Percentiles rank a stretch among this genome's conserved stretches.
These are phyloP conservation scores for Polydrusus tereticollis DNA, from an alignment of 2,888 invertebrate species.

Conservation along the genomic window DNA sequence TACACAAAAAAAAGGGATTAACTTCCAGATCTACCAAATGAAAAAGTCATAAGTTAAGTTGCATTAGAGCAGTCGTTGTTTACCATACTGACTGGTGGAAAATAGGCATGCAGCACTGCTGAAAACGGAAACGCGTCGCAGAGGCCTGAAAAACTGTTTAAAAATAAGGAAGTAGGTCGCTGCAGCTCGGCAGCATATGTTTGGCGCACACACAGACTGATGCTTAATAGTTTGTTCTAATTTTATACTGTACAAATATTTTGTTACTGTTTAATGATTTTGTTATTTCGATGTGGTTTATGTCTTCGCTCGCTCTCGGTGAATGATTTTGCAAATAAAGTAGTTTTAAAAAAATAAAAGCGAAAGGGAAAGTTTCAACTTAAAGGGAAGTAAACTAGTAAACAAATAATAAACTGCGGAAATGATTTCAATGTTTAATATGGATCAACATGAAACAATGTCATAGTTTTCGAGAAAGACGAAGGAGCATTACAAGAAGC, in stretches of 20 bases:
- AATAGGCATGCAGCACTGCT: conserved; percentile 1
- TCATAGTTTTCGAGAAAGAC: too few species aligned
- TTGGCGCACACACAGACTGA: neutral
- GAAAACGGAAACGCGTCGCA: conserved; percentile 57
- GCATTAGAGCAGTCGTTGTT: conserved; percentile 8
- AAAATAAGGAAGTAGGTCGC: conserved; percentile 63
- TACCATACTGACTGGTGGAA: conserved; percentile 11
- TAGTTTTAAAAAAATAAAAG: neutral
- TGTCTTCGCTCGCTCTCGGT: neutral
- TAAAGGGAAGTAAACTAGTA: too few species aligned
- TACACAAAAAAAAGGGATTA: too few species aligned
- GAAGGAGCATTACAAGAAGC: too few species aligned
- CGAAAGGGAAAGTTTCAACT: too few species aligned
- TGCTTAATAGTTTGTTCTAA: conserved; percentile 40
- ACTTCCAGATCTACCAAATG: too few species aligned
- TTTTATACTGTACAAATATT: conserved; percentile 48
- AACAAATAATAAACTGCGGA: too few species aligned
- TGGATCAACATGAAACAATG: too few species aligned
- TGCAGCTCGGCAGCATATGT: conserved; percentile 50
- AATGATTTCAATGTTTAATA: too few species aligned
- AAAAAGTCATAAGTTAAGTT: conserved; percentile 10
- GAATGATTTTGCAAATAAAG: neutral
- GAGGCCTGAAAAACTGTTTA: conserved; percentile 57
- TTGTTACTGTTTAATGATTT: conserved; percentile 37
- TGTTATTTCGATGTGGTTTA: conserved; percentile 28